These are phyloP conservation scores for Sarcophaga peregrina DNA, from an alignment of 1,140 invertebrate genomes.

Conservation along the genomic window DNA sequence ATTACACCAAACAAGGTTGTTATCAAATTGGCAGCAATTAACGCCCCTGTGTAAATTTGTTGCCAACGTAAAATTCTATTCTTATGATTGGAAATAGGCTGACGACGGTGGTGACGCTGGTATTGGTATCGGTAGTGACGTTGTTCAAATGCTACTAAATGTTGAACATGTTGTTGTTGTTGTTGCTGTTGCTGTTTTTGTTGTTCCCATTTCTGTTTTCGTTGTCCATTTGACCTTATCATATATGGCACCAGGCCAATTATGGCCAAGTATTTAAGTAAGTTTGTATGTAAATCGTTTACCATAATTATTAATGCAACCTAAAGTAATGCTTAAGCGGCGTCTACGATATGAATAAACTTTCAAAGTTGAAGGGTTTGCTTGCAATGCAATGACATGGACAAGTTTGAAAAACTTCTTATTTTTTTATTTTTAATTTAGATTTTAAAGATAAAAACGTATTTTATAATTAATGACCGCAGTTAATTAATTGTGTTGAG, in stretches of 20 bases:
- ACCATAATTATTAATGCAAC: conserved; percentile 14
- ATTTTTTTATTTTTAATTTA: too few relatives aligned
- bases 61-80: conserved; percentile 28
- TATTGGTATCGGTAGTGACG: too few relatives aligned
- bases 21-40: conserved; percentile 30
- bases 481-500: too few relatives aligned
- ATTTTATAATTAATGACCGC: too few relatives aligned
- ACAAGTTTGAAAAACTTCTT: too few relatives aligned
- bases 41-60: conserved; percentile 39
- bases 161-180: not conserved
- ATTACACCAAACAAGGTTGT: conserved; percentile 33
- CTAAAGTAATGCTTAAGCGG: too few relatives aligned
- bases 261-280: conserved; percentile 20
- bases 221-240: not conserved
- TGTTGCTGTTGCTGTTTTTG: not conserved
- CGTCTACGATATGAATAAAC: too few relatives aligned
- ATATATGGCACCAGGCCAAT: conserved; percentile 38
- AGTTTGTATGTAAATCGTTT: conserved; percentile 31
- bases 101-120: not conserved
- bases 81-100: not conserved
- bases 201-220: not conserved
- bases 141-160: too few relatives aligned
- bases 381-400: too few relatives aligned
- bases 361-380: too few relatives aligned
- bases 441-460: too few relatives aligned